phyloP scores from a whole-genome alignment of 2,888 invertebrate species.

The Scaptomyza reducta region DNA sequence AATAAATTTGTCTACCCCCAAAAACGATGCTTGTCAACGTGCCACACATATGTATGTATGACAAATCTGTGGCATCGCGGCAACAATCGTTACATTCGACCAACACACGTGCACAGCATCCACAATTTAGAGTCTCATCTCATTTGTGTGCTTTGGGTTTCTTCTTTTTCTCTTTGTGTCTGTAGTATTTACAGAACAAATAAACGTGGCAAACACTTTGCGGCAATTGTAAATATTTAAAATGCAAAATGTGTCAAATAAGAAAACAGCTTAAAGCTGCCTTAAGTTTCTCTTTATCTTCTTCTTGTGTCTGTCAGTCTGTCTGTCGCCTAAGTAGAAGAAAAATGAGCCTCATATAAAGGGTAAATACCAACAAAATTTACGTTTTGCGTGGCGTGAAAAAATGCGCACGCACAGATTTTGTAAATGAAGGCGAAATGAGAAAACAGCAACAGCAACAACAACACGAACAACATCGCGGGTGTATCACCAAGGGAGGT shows the following conservation, averaged over 20 bases:
- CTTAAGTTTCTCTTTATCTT: conserved; percentile 61
- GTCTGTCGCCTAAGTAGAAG: conserved; percentile 51
- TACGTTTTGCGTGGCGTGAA: conserved; percentile 76
- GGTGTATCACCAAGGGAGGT: background rate
- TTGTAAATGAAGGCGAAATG: conserved; percentile 71
- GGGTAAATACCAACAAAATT: conserved; percentile 70
- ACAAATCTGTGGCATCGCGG: conserved; percentile 52
- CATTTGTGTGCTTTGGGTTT: conserved; percentile 28
- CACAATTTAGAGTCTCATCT: conserved; percentile 46
- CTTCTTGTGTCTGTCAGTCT: background rate
- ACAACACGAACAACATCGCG: conserved; percentile 18
- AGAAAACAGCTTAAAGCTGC: conserved; percentile 61
- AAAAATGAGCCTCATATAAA: conserved; percentile 76
- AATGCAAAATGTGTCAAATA: conserved; percentile 77
- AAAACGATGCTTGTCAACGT: conserved; percentile 48
- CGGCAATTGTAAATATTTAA: conserved; percentile 77
- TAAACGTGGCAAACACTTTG: conserved; percentile 66
- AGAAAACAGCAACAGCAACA: conserved; percentile 16
- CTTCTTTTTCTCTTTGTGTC: background rate
- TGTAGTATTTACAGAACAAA: conserved; percentile 64
- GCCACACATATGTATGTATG: conserved; percentile 27
- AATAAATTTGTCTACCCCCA: conserved; percentile 57
- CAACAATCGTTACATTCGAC: conserved; percentile 17
- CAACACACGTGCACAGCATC: conserved; percentile 74
- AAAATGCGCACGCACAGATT: conserved; percentile 78